Base-by-base conservation (phyloP, 1,140 invertebrate genomes). In the Trichonephila inaurata region DNA sequence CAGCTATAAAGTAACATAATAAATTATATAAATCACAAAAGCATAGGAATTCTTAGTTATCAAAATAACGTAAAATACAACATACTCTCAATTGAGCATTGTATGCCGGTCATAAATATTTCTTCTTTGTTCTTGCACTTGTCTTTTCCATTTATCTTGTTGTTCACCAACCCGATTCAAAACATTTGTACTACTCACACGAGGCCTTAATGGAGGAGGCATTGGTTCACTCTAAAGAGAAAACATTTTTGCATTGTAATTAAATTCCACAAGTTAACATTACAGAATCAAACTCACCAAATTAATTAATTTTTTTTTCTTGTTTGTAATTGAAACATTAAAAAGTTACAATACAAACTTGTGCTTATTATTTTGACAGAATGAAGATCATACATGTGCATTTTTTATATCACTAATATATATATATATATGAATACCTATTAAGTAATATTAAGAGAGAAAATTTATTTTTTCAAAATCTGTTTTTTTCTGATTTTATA, bases 101-200 rank as follows among this genome's bases (percentile, higher is more conserved):
- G 98, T 99, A 96, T 99, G 99, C 93, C 98, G 97, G 96, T 99
- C 98, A 95, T 99, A 99, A 95, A 99, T 99, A 96, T 99, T 99
- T 95, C 97, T 97, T 89, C 99, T 96, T 96, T 99, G 99, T 95
- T 99, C 99, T 94, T 98, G 97, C 1, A 99, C 99, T 96, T 99
- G 98, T 58, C 97, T 96, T 96, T 99, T 99, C 99, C 99, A 99
- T 95, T 98, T 99, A 95, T 99, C 98, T 96, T 99, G 99, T 95
- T 99, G 98, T 95, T 98, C 98, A 2, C 98, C 98, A 51, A 99
- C 98, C 86, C 98, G 97, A 96, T 99, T 99, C 2, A 99, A 96
- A 40, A 99, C 98, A 94, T 95, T 96, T 44, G 92, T 94, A 94
- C 91, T 95, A 60, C 69, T 94, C 87, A 61, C 94, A 89, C 91